Evolutionary conservation across 1,140 invertebrate species (phyloP), one percentile per base, ranked within the genome.

Genomic region (Rhopalosiphum padi): DNA sequence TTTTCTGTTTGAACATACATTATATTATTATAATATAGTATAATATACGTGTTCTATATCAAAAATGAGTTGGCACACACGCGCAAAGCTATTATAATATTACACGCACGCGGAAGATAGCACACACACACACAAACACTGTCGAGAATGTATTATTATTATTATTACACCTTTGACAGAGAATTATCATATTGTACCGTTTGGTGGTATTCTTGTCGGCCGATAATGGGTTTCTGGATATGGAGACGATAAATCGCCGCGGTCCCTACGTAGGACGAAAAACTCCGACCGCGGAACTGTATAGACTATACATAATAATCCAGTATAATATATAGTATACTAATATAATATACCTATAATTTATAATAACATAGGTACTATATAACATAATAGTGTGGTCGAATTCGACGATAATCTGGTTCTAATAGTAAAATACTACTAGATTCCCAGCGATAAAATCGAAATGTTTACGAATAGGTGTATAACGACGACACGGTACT

Each of bases 141-240:
- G 9, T 2, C 8, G 87, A n/a, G 25, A 51, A 90, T 23, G 37
- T 53, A 37, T 89, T 25, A 41, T 68, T 60, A 60, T 55, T 89
- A 89, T 55, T 41, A 89, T 60, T 60, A 55, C 88, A 90, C 53
- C 25, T 90, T 90, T 60, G 88, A 90, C 88, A 60, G 88, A 90
- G 23, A 90, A 90, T 90, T 90, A 90, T 90, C 88, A 55, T 90
- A 90, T 90, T 90, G 88, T 90, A 90, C 88, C 11, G 37, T 60
- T 60, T 9, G 51, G 88, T 55, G 23, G 35, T 43, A 86, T 89
- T 89, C 48, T n/a, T 15, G 87, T 55, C n/a, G 35, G 22, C 23
- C 51, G 53, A 90, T 90, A 90, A 90, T 90, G 88, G 88, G 51
- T 90, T 90, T 60, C 88, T 90, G 53, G 51, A 90, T 41, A 90